Percentiles rank a stretch among this genome's conserved stretches.
phyloP scores from a whole-genome alignment of 2,797 vertebrate genomes.

The Thunnus albacares region DNA sequence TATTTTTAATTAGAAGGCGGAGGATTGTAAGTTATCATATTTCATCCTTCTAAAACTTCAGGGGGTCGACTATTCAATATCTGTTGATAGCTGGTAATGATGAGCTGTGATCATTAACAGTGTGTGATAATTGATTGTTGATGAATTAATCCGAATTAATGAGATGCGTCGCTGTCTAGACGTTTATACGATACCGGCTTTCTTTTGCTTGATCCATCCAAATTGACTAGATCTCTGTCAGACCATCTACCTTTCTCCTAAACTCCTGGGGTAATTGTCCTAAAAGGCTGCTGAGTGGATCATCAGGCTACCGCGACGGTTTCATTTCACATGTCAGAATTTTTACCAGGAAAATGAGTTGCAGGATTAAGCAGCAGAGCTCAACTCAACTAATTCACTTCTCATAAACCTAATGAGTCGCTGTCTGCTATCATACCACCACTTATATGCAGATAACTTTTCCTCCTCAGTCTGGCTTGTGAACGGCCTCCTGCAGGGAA shows the following conservation, averaged over 20 bases:
- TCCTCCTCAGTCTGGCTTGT: not conserved
- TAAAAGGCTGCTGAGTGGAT: not conserved
- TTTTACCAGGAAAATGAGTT: slow-evolving; percentile 3
- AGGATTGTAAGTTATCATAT: slow-evolving; percentile 38
- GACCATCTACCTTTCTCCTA: not conserved
- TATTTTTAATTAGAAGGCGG: slow-evolving; percentile 49
- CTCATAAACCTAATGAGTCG: slow-evolving; percentile 29
- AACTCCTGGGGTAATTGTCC: not conserved
- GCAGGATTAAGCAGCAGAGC: slow-evolving; percentile 19
- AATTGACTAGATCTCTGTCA: not conserved
- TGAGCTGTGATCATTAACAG: slow-evolving; percentile 44
- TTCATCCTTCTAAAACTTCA: slow-evolving; percentile 29
- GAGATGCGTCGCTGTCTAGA: slow-evolving; percentile 23
- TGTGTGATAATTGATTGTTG: slow-evolving; percentile 57
- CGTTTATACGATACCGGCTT: not conserved
- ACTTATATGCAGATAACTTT: slow-evolving; percentile 10
- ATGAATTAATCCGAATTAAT: slow-evolving; percentile 53
- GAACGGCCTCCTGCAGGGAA: slow-evolving; percentile 8
- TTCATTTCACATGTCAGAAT: not conserved
- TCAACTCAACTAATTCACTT: slow-evolving; percentile 16
- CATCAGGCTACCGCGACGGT: slow-evolving; percentile 1
- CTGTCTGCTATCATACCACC: slow-evolving; percentile 11
- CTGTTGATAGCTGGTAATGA: slow-evolving; percentile 36
- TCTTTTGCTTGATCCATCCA: not conserved
- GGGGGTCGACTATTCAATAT: slow-evolving; percentile 41